Conservation (phyloP, 2,888 invertebrate species). For the Caenorhabditis wallacei region DNA sequence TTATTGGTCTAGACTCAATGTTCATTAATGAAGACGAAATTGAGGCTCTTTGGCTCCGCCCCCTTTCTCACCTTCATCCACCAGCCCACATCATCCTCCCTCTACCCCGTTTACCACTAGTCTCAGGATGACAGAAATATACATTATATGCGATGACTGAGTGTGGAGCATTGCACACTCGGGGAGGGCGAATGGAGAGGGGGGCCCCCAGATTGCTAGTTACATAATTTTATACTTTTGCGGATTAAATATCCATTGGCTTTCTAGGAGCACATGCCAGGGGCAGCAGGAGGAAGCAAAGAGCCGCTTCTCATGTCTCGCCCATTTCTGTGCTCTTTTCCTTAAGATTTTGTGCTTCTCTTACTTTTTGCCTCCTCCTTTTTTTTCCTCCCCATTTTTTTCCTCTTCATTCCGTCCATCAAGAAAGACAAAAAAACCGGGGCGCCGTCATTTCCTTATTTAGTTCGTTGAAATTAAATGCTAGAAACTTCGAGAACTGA, state of each 20-base stretch:
- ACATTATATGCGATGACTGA: conserved; percentile 22
- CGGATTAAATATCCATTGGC: conserved; percentile 69
- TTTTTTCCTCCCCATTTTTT: conserved; percentile 13
- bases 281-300: conserved; percentile 50
- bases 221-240: conserved; percentile 70
- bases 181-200: neutral
- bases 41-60: conserved; percentile 25
- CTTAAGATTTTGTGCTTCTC: conserved; percentile 50
- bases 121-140: conserved; percentile 32
- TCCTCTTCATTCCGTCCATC: neutral
- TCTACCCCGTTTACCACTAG: neutral
- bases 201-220: conserved; percentile 54
- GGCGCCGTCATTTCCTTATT: conserved; percentile 6
- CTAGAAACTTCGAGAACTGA: neutral
- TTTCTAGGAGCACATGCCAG: conserved; percentile 57
- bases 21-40: neutral
- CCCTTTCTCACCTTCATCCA: conserved; percentile 22
- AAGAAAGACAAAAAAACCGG: neutral
- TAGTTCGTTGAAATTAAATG: conserved; percentile 18
- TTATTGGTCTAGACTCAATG: conserved; percentile 12
- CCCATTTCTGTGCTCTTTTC: conserved; percentile 40
- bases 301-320: conserved; percentile 54
- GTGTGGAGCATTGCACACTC: conserved; percentile 25
- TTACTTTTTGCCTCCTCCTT: conserved; percentile 25
- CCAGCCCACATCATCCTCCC: neutral